Conservation (phyloP, 2,888 invertebrate species). For the Amphiduros pacificus region DNA sequence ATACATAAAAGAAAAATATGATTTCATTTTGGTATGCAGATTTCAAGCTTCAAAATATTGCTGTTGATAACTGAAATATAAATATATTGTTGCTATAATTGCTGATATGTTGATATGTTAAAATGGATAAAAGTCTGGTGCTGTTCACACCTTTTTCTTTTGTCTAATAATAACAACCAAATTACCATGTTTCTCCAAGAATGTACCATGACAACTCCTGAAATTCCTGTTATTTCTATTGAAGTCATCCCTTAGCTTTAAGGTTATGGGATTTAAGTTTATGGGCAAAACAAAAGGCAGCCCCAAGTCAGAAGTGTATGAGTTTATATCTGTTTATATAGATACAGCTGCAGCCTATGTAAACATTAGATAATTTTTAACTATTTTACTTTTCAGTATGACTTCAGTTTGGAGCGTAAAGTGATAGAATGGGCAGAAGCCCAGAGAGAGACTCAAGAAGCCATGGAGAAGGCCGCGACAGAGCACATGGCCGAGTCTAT, state of each 20-base stretch:
- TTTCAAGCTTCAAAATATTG: not conserved
- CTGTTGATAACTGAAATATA: not conserved
- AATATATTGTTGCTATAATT: not conserved
- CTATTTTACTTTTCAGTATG: slow-evolving; percentile 18
- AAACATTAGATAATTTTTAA: not conserved
- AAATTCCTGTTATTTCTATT: too few species aligned
- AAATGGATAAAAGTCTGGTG: too few species aligned
- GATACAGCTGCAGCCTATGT: not conserved
- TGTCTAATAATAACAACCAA: too few species aligned
- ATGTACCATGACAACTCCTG: too few species aligned
- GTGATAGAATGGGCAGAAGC: slow-evolving; percentile 16
- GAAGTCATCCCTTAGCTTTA: too few species aligned
- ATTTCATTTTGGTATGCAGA: not conserved
- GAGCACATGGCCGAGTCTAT: slow-evolving; percentile 8
- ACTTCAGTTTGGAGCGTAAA: slow-evolving; percentile 19
- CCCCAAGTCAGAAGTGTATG: too few species aligned
- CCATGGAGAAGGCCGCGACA: slow-evolving; percentile 3
- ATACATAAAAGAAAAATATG: not conserved
- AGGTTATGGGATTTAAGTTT: too few species aligned
- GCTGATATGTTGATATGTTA: not conserved
- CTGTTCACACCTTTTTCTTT: too few species aligned
- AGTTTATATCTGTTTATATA: too few species aligned
- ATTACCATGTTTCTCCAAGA: too few species aligned
- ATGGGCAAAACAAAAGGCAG: too few species aligned
- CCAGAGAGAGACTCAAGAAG: slow-evolving; percentile 10